Base-by-base conservation (phyloP, 2,888 invertebrate species). In the Chrysina gloriosa region DNA sequence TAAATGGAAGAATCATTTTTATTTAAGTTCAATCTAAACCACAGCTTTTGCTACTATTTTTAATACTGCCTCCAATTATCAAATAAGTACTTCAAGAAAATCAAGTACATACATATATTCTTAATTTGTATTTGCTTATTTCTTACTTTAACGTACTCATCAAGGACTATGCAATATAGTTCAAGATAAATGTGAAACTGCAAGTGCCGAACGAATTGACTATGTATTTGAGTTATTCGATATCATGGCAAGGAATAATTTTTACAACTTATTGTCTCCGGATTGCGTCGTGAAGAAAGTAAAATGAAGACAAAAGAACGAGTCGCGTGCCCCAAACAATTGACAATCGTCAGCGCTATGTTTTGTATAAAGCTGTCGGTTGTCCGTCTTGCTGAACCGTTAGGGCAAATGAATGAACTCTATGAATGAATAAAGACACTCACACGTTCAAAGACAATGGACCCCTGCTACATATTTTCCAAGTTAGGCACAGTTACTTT, bases 391-490 rank as follows among this genome's bases (percentile, higher is more conserved):
- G 19, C 65, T 50, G 69, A 65, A 73, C 73, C 72, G 72, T 71
- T 71, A 73, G 71, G 70, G 70, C 69, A 73, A 73, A 72, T 73
- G 72, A 73, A 73, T 73, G 73, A 73, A 70, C 71, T 70, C 69
- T 71, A 72, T 58, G 69, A 67, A 67, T 67, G 67, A 65, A 65
- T 54, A 65, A 65, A 56, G 34, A 29, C 29, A 56, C 56, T 45
- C 65, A 56, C 56, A 56, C 56, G 65, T 64, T 50, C 47, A 64
- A 66, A 67, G 45, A 67, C 67, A 67, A 67, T 67, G 52, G 67
- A 52, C 54, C 63, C 31, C 63, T 39, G 39, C 25, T 58, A 58
- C 39, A 64, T 50, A 64, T 52, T 42, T 50, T 58, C 39, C 58
- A 39, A 23, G 39, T 58, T 58, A 58, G 23, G 36, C 42, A 58